Evolutionary conservation across 2,888 invertebrate species (phyloP).

Genomic region (Cataglyphis livida): DNA sequence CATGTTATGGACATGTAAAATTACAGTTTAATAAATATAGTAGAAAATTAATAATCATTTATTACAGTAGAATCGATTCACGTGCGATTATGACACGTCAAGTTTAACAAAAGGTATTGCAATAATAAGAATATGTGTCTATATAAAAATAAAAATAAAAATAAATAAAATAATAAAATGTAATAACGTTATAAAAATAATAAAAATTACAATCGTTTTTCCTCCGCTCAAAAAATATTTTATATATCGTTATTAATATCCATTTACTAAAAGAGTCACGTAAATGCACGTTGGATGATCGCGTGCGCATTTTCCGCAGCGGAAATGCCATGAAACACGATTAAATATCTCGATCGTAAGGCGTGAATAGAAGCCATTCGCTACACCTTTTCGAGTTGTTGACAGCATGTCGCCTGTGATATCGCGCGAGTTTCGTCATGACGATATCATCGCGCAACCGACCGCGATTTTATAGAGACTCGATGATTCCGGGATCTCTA

Average conservation of each 20-base stretch:
- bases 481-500: conserved; percentile 26
- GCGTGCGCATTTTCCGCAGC: background rate
- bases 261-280: background rate
- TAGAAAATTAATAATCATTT: background rate
- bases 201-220: background rate
- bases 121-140: background rate
- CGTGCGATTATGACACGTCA: background rate
- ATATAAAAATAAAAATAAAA: background rate
- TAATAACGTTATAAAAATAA: background rate
- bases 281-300: background rate
- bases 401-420: background rate
- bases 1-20: background rate
- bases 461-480: conserved; percentile 35
- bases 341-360: background rate
- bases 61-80: conserved; percentile 23
- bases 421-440: conserved; percentile 20
- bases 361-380: background rate
- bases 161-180: background rate
- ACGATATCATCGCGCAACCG: background rate
- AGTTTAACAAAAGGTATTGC: background rate
- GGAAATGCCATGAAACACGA: background rate
- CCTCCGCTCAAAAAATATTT: background rate
- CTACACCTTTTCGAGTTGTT: conserved; percentile 1
- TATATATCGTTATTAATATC: background rate
- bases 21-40: background rate